A percentile compares a stretch with the other conserved stretches of the same genome.
Conservation (phyloP, 2,888 invertebrate genomes). For the Gastracanthus pulcherrimus region DNA sequence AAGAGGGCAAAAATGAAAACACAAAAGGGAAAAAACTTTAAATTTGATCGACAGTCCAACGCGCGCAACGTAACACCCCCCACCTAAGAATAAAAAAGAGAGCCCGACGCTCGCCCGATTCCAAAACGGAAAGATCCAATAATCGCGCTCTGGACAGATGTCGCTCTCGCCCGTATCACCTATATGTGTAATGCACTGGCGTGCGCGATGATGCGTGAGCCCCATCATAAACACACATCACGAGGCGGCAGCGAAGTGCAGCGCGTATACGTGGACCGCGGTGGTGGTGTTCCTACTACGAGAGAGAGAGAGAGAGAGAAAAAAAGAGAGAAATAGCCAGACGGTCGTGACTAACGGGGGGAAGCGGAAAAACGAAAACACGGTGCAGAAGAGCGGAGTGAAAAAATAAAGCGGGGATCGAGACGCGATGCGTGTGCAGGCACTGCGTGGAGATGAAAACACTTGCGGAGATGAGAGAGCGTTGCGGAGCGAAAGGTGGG, state of each 20-base stretch:
- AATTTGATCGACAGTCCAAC: conserved; percentile 18
- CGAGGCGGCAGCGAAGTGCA: too few species aligned
- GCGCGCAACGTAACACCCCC: too few species aligned
- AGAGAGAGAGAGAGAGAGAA: background rate
- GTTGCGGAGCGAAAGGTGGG: background rate
- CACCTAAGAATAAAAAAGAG: background rate
- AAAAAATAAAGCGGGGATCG: too few species aligned
- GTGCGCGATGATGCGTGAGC: conserved; percentile 63
- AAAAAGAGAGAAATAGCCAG: background rate
- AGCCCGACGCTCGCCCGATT: background rate
- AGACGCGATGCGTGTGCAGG: too few species aligned
- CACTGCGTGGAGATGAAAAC: background rate
- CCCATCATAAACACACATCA: conserved; percentile 57
- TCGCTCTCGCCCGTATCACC: too few species aligned
- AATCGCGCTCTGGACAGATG: too few species aligned
- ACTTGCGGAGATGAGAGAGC: background rate
- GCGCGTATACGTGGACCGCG: background rate
- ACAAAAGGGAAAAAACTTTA: conserved; percentile 10
- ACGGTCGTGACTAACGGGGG: background rate
- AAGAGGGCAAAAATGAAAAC: background rate
- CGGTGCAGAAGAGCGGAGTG: too few species aligned
- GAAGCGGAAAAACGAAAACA: background rate
- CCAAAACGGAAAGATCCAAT: too few species aligned
- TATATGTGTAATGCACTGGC: too few species aligned
- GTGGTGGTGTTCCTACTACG: background rate